Evolutionary conservation across 2,797 vertebrate genomes (phyloP).

Genomic region (Leuciscus waleckii): DNA sequence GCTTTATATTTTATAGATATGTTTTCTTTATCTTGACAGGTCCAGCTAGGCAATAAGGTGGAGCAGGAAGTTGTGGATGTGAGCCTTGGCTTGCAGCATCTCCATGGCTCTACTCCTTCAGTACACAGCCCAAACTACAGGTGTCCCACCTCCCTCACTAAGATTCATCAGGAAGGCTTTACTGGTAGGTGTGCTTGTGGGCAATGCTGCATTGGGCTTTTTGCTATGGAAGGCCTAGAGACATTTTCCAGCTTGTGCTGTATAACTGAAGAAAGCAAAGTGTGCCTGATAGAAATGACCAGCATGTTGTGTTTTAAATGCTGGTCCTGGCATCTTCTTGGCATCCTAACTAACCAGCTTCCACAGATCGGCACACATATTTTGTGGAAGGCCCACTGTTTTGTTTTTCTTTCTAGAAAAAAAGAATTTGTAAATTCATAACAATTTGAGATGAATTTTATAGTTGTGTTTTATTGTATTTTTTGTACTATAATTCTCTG

Average conservation of each 20-base stretch:
- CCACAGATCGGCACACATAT: background rate
- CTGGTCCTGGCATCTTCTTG: background rate
- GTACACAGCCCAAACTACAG: conserved; percentile 15
- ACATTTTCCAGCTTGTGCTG: background rate
- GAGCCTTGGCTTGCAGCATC: conserved; percentile 37
- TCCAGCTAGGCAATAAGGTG: conserved; percentile 26
- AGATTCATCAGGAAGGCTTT: conserved; percentile 39
- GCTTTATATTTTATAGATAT: background rate
- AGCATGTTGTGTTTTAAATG: background rate
- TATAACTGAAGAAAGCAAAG: background rate
- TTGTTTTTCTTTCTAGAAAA: background rate
- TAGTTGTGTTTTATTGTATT: background rate
- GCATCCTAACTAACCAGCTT: background rate
- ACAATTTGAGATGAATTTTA: background rate
- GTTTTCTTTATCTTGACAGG: conserved; percentile 21
- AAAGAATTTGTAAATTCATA: background rate
- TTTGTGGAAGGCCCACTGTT: background rate
- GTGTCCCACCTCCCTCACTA: conserved; percentile 20
- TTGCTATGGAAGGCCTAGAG: background rate
- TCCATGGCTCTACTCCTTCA: conserved; percentile 33
- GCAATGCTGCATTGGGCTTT: background rate
- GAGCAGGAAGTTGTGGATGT: conserved; percentile 42
- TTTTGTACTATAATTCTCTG: background rate
- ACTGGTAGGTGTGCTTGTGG: conserved; percentile 29
- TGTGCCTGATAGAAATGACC: background rate